phyloP scores from a whole-genome alignment of 2,888 invertebrate species.

The Drosophila meridiana region DNA sequence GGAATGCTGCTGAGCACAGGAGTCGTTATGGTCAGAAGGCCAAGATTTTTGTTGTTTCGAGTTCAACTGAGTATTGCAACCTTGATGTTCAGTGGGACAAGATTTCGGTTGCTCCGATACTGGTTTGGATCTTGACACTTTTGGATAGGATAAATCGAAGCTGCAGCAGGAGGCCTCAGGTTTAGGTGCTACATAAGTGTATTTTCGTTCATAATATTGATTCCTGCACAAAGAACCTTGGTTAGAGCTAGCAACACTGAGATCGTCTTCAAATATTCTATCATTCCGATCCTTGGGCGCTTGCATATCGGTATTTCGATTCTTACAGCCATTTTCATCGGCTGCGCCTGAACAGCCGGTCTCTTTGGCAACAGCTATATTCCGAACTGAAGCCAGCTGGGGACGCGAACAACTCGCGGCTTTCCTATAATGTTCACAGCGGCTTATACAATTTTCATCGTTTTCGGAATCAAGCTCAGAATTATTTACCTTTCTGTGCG shows the following conservation, averaged over 20 bases:
- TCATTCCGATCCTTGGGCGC: not conserved
- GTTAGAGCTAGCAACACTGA: not conserved
- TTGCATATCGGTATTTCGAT: not conserved
- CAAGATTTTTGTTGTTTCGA: no score
- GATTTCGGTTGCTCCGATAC: no score
- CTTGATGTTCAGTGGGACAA: no score
- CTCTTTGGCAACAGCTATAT: not conserved
- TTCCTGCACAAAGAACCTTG: no score
- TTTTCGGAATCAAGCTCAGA: slow-evolving; percentile 5
- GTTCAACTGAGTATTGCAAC: no score
- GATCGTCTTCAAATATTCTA: not conserved
- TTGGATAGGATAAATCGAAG: no score
- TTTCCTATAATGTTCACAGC: slow-evolving; percentile 29
- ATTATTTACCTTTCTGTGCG: slow-evolving; percentile 38
- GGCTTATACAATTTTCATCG: slow-evolving; percentile 4
- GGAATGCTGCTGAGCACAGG: no score
- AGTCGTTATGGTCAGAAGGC: no score
- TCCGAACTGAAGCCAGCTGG: not conserved
- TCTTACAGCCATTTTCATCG: not conserved
- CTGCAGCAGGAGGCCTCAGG: no score
- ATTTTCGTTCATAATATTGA: no score
- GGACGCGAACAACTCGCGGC: not conserved
- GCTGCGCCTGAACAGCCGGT: not conserved
- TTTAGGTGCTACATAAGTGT: no score
- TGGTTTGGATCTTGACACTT: no score